These are phyloP conservation scores for Agriotes lineatus DNA, from an alignment of 2,888 invertebrate genomes.

Conservation along the genomic window DNA sequence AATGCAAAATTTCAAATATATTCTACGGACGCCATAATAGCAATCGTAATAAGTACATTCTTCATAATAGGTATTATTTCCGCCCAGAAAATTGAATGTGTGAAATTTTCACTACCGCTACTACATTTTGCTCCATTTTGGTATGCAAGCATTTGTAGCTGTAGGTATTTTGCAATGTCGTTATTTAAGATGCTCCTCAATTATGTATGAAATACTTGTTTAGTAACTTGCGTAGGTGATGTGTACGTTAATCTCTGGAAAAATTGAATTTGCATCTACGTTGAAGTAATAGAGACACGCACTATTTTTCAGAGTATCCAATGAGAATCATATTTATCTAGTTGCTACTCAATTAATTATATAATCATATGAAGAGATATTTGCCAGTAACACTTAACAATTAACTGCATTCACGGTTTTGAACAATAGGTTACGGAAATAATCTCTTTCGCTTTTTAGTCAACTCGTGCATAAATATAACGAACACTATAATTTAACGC, in stretches of 20 bases:
- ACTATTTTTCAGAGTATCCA: neutral
- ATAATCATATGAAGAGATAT: constrained; percentile 6
- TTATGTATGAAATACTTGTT: constrained; percentile 1
- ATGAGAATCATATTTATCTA: constrained; percentile 19
- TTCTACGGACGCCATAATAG: neutral
- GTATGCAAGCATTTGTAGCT: neutral
- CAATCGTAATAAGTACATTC: neutral
- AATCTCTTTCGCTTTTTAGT: neutral
- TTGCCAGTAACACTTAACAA: neutral
- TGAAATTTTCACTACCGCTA: constrained; percentile 6
- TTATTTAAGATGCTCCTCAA: constrained; percentile 1
- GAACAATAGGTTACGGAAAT: constrained; percentile 11
- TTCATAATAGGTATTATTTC: neutral
- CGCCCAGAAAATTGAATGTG: constrained; percentile 11
- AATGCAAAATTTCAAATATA: neutral
- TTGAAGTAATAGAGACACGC: neutral
- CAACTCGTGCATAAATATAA: neutral
- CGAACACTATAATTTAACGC: too few species aligned
- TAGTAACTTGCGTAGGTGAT: neutral
- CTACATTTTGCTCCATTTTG: constrained; percentile 7
- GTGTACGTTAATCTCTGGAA: neutral
- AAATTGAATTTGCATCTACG: neutral
- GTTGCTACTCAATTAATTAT: constrained; percentile 26
- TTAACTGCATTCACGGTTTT: neutral
- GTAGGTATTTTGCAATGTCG: neutral